These are phyloP conservation scores for Paratilapia polleni DNA, from an alignment of 2,113 vertebrate genomes.

Conservation along the genomic window DNA sequence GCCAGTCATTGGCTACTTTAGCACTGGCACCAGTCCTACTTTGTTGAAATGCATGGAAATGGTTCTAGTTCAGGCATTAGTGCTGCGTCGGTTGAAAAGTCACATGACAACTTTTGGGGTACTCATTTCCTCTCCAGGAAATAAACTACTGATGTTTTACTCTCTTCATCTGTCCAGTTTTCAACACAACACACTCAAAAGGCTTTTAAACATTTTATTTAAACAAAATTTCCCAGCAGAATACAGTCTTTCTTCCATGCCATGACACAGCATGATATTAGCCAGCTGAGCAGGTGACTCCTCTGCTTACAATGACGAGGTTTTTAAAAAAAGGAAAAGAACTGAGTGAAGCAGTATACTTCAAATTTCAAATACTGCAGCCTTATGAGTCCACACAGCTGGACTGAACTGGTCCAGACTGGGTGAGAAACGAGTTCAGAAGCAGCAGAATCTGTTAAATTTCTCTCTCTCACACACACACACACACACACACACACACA, in stretches of 20 bases:
- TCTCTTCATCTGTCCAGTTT: neutral
- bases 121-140: neutral
- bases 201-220: slow-evolving; percentile 58
- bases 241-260: slow-evolving; percentile 9
- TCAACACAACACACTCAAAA: neutral
- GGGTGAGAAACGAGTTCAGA: slow-evolving; percentile 31
- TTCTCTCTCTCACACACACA: no score
- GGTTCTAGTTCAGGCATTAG: neutral
- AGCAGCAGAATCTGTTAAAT: slow-evolving; percentile 38
- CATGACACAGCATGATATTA: neutral
- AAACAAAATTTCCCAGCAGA: slow-evolving; percentile 52
- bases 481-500: neutral
- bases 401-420: slow-evolving; percentile 19
- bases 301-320: neutral
- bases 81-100: neutral
- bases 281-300: neutral
- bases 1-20: no score
- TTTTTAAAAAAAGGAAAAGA: neutral
- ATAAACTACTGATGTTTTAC: no score
- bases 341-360: slow-evolving; percentile 8
- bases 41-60: neutral
- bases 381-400: neutral
- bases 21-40: no score
- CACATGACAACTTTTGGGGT: neutral
- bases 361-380: slow-evolving; percentile 43